Conservation (phyloP, 2,797 vertebrate genomes). For the Aldrovandia affinis region DNA sequence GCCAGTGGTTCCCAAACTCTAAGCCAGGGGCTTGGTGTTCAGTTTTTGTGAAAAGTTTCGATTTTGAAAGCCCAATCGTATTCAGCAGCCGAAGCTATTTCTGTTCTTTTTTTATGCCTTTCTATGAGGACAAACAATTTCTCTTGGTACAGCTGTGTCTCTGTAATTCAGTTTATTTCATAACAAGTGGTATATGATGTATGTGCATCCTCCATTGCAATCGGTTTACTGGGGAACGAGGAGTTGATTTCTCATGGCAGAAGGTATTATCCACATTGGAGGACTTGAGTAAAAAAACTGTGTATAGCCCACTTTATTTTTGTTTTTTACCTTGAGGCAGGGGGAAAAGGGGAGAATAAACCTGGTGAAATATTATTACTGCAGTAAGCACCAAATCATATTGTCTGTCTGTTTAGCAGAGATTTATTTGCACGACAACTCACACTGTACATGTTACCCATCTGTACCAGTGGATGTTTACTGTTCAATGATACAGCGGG, state of each 20-base stretch:
- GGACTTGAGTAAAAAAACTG: neutral
- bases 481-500: no score
- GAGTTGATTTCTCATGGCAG: constrained; percentile 58
- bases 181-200: constrained; percentile 51
- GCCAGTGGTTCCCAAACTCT: no score
- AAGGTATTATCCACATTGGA: constrained; percentile 55
- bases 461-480: no score
- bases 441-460: no score
- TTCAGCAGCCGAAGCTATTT: neutral
- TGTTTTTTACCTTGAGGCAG: neutral
- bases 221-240: constrained; percentile 55
- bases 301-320: neutral
- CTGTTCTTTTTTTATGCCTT: neutral
- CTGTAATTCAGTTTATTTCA: constrained; percentile 61
- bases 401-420: neutral
- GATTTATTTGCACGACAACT: neutral
- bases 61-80: constrained; percentile 34
- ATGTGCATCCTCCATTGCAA: constrained; percentile 53
- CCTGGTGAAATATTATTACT: neutral
- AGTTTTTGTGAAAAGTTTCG: neutral
- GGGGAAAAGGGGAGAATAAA: neutral
- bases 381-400: neutral
- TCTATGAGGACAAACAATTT: neutral
- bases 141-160: neutral
- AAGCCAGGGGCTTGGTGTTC: no score